Base-by-base conservation (phyloP, 2,113 vertebrate genomes). In the Heterotis niloticus region DNA sequence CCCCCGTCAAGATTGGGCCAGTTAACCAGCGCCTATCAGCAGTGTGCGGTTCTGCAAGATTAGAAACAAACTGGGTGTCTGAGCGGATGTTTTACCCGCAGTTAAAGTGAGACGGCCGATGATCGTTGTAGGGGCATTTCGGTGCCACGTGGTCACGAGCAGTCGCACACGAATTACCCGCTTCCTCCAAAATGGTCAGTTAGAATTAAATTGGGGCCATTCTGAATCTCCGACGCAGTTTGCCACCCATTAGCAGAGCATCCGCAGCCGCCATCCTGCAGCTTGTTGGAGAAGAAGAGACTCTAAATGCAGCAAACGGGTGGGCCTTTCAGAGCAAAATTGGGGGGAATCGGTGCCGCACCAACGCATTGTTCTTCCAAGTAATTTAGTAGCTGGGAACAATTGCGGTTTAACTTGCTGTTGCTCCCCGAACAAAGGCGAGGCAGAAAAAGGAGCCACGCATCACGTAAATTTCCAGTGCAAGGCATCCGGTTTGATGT, bases 41-140 rank as follows among this genome's bases (percentile, higher is more conserved):
- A 44, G 34, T 69, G 10, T 51, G 65, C 34, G 76, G 73, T 75
- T 57, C 70, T 59, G 51, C 74, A 80, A 51, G 76, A 76, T 80
- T 80, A 76, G 79, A 80, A 80, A 69, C 79, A 84, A 86, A 90
- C 88, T 89, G 85, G 86, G 88, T 92, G 87, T 83, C 69, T 81
- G 72, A 74, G 84, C 88, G 85, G 83, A 89, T 87, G 79, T 82
- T 90, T 91, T 87, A 80, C 85, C 81, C 83, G 28, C 81, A 86
- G 80, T 74, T 75, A 74, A 87, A 81, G 81, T 81, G 0, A 1
- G 84, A 87, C 81, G 85, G 87, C 80, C 80, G 82, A 78, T 81
- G 77, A 88, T 78, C 69, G 13, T 80, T 85, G 79, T 80, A 84
- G 82, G 82, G 89, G 77, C 64, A 16, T 78, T 23, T n/a, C 65